Conservation (phyloP, 2,797 vertebrate genomes). For the Protonibea diacanthus region DNA sequence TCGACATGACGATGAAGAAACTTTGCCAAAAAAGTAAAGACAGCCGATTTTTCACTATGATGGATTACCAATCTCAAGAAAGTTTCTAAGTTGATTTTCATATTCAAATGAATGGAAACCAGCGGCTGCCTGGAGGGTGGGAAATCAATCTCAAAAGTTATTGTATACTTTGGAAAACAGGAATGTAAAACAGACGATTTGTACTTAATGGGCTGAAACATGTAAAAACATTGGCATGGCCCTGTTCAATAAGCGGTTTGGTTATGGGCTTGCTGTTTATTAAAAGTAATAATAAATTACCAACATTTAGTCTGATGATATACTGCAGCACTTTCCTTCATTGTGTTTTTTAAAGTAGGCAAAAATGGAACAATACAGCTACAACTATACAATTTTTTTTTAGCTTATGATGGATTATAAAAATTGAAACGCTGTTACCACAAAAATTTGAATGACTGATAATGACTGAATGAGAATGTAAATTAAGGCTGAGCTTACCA, state of each 20-base stretch:
- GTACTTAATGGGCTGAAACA: slow-evolving; percentile 68
- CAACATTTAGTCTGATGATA: slow-evolving; percentile 35
- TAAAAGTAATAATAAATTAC: slow-evolving; percentile 59
- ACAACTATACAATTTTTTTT: slow-evolving; percentile 11
- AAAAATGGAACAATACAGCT: slow-evolving; percentile 25
- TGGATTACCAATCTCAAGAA: slow-evolving; percentile 32
- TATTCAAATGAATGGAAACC: slow-evolving; percentile 46
- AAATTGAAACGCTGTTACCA: slow-evolving; percentile 8
- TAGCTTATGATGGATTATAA: slow-evolving; percentile 39
- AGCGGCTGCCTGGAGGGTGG: slow-evolving; percentile 48
- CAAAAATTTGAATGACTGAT: slow-evolving; percentile 38
- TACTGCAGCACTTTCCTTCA: slow-evolving; percentile 13
- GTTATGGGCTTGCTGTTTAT: slow-evolving; percentile 49
- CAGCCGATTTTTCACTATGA: slow-evolving; percentile 32
- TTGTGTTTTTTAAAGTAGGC: slow-evolving; percentile 14
- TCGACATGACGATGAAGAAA: not conserved
- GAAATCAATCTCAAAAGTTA: slow-evolving; percentile 55
- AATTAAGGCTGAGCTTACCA: slow-evolving; percentile 44
- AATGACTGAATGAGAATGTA: slow-evolving; percentile 57
- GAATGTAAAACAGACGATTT: slow-evolving; percentile 66
- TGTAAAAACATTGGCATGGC: slow-evolving; percentile 61
- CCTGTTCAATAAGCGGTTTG: slow-evolving; percentile 43
- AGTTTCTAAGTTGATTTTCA: slow-evolving; percentile 49
- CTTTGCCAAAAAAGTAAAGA: slow-evolving; percentile 33
- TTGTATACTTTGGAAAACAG: slow-evolving; percentile 64